phyloP scores from a whole-genome alignment of 2,113 vertebrate species.

The Choloepus hoffmanni region DNA sequence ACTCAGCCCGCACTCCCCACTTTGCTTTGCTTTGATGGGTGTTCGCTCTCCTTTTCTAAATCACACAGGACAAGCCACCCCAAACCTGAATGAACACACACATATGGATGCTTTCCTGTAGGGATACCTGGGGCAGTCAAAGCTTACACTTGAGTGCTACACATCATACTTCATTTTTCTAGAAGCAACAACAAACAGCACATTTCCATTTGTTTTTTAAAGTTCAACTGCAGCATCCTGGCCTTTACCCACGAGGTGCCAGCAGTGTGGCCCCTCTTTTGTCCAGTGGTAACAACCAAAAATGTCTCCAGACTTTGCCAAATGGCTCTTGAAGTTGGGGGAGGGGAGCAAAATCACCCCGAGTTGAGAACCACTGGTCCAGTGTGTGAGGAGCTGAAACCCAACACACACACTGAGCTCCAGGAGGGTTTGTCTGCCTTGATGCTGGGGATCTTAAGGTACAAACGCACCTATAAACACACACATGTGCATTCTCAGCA shows the following conservation, averaged over 20 bases:
- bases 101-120: neutral
- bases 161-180: neutral
- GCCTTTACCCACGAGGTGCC: neutral
- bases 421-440: neutral
- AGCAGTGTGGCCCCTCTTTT: neutral
- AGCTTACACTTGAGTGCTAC: neutral
- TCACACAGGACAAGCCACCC: neutral
- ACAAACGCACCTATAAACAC: neutral
- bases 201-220: neutral
- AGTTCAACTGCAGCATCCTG: neutral
- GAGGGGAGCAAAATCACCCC: neutral
- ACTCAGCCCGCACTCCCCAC: rapidly evolving
- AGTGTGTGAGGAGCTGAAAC: neutral
- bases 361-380: neutral
- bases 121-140: neutral
- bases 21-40: neutral
- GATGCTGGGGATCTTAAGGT: neutral
- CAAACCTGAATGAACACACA: neutral
- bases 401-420: neutral
- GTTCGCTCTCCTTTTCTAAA: neutral
- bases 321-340: neutral
- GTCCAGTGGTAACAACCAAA: neutral
- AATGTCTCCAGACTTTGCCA: neutral
- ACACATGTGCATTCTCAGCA: too few relatives aligned
- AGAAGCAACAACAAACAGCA: neutral